Conservation (phyloP, 2,797 vertebrate species). For the Sebastes variabilis region DNA sequence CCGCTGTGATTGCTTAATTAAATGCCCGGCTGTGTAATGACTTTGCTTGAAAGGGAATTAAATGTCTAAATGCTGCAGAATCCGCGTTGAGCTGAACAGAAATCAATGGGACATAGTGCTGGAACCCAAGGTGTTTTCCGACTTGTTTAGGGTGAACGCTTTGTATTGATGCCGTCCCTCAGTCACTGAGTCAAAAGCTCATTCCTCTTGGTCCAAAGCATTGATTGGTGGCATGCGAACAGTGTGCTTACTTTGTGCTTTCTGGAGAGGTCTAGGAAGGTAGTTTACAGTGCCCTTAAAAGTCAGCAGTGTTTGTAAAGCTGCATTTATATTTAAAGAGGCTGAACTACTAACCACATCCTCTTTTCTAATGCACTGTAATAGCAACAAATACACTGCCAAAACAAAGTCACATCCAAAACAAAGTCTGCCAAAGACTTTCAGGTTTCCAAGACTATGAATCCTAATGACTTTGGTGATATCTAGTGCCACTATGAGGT, state of each 20-base stretch:
- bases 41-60: conserved; percentile 80
- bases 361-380: neutral
- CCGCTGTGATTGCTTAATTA: conserved; percentile 82
- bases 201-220: conserved; percentile 71
- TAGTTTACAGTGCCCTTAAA: conserved; percentile 39
- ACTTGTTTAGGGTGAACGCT: conserved; percentile 73
- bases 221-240: conserved; percentile 67
- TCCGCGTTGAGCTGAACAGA: conserved; percentile 70
- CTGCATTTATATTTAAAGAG: conserved; percentile 35
- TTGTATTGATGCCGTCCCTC: conserved; percentile 75
- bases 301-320: conserved; percentile 27
- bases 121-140: conserved; percentile 78
- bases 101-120: conserved; percentile 78
- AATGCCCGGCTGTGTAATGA: conserved; percentile 82
- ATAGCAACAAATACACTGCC: neutral
- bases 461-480: no score
- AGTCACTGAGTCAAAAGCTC: conserved; percentile 67
- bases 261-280: conserved; percentile 33
- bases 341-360: neutral
- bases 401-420: neutral
- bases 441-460: no score
- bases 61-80: conserved; percentile 79
- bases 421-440: neutral
- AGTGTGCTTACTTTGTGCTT: conserved; percentile 74
- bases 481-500: no score